These are phyloP conservation scores for Lophochroa leadbeateri DNA, from an alignment of 2,113 vertebrate genomes.

Conservation along the genomic window DNA sequence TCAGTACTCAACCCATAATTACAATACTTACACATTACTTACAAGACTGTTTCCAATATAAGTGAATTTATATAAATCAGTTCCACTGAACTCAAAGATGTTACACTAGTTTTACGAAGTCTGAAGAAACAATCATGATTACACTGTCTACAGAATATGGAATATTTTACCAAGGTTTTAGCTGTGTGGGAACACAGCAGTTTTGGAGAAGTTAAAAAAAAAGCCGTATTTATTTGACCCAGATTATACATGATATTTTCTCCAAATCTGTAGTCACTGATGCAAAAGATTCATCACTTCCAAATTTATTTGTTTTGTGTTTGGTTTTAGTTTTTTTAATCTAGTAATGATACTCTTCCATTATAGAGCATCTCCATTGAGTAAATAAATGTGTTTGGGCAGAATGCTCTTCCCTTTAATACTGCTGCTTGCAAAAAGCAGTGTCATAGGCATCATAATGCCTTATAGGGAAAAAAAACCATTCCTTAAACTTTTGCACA, in stretches of 20 bases:
- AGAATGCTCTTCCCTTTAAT: not conserved
- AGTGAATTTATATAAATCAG: not conserved
- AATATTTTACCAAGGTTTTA: not conserved
- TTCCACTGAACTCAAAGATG: not conserved
- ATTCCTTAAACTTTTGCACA: not conserved
- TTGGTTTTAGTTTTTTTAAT: not conserved
- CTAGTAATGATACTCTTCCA: not conserved
- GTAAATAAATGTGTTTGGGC: not conserved
- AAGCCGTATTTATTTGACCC: not conserved
- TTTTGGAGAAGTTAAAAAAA: not conserved
- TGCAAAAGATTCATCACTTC: not conserved
- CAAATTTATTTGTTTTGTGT: not conserved
- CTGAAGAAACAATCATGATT: not conserved
- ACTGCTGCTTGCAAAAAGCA: not conserved
- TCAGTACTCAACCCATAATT: not conserved
- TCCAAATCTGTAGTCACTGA: not conserved
- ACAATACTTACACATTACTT: not conserved
- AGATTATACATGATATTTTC: not conserved
- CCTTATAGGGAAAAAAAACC: not conserved
- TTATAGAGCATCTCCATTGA: not conserved
- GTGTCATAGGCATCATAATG: not conserved
- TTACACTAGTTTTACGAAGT: not conserved
- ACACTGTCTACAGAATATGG: not conserved
- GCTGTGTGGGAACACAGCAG: not conserved
- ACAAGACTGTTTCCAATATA: not conserved